Percentiles rank a stretch among this genome's conserved stretches.
These are phyloP conservation scores for Argyresthia albistria DNA, from an alignment of 2,888 invertebrate genomes.

Conservation along the genomic window DNA sequence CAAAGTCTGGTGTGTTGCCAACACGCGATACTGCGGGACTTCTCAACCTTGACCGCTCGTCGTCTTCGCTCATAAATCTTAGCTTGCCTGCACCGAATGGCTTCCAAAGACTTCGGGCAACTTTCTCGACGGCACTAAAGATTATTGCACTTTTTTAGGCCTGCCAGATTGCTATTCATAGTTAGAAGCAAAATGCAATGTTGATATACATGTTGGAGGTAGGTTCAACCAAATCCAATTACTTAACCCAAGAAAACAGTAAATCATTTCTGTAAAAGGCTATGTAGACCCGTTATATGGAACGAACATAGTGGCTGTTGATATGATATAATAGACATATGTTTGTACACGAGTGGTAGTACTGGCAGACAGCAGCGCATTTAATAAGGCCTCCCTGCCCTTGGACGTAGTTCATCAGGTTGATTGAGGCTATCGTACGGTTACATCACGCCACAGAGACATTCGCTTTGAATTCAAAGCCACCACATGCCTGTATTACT, in stretches of 20 bases:
- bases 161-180: too few species aligned
- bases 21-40: conserved; percentile 46
- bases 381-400: conserved; percentile 14
- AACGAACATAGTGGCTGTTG: too few species aligned
- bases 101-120: conserved; percentile 7
- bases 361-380: too few species aligned
- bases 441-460: conserved; percentile 33
- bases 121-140: conserved; percentile 14
- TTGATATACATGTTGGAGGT: too few species aligned
- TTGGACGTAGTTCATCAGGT: conserved; percentile 29
- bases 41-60: conserved; percentile 54
- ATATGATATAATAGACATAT: too few species aligned
- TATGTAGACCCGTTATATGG: too few species aligned
- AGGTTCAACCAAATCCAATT: too few species aligned
- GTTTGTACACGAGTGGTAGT: too few species aligned
- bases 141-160: too few species aligned
- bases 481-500: not conserved
- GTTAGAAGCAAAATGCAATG: too few species aligned
- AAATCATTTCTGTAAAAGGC: too few species aligned
- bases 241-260: too few species aligned
- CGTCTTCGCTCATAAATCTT: conserved; percentile 33
- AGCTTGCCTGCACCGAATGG: conserved; percentile 11
- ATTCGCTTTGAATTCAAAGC: conserved; percentile 13
- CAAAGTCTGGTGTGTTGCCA: conserved; percentile 46
- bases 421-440: conserved; percentile 21